Evolutionary conservation across 2,888 invertebrate species (phyloP).

Genomic region (Ctenicera cuprea): DNA sequence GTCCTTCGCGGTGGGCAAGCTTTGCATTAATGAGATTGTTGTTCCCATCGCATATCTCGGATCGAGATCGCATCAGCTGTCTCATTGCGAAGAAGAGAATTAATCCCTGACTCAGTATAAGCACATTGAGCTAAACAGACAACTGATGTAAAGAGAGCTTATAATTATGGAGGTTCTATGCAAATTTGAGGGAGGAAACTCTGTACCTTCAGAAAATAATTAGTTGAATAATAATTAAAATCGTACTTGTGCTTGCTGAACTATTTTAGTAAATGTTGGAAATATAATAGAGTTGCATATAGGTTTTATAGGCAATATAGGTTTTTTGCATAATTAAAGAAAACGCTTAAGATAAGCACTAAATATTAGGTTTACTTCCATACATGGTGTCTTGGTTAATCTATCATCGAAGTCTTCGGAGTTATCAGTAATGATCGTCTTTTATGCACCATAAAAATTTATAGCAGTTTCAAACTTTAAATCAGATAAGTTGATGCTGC

Average conservation of each 20-base stretch:
- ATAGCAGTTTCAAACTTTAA: no score
- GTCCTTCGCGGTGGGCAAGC: conserved; percentile 63
- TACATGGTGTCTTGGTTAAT: no score
- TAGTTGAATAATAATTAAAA: conserved; percentile 22
- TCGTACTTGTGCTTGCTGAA: not conserved
- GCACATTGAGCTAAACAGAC: conserved; percentile 46
- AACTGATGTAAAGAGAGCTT: conserved; percentile 47
- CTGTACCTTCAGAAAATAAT: conserved; percentile 29
- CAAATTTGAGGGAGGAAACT: conserved; percentile 35
- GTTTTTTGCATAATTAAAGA: no score
- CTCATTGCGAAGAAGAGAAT: conserved; percentile 65
- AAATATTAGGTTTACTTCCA: no score
- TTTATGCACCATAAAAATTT: no score
- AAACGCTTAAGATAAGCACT: no score
- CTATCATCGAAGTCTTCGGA: no score
- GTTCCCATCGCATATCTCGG: conserved; percentile 66
- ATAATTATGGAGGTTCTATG: conserved; percentile 44
- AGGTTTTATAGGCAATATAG: no score
- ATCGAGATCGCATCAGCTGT: conserved; percentile 68
- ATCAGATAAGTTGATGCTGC: no score
- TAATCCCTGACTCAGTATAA: conserved; percentile 60
- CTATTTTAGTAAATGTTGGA: no score
- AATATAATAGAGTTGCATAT: no score
- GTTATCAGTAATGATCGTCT: no score
- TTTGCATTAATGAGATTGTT: conserved; percentile 68